phyloP scores from a whole-genome alignment of 2,888 invertebrate species.

The Drosophila dives region DNA sequence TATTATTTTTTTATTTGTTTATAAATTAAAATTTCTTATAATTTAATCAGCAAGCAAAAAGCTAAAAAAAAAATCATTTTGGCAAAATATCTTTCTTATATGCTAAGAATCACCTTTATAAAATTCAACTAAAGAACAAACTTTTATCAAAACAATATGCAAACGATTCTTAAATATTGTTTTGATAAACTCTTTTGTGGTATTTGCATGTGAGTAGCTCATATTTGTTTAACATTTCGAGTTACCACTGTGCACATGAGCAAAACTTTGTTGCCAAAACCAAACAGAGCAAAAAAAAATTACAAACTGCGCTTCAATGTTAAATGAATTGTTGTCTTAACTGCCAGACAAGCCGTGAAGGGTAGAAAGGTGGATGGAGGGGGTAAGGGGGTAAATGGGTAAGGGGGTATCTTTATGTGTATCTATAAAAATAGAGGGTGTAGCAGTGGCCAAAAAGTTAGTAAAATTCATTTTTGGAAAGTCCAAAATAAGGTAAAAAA shows the following conservation, averaged over 20 bases:
- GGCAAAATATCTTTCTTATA: no score
- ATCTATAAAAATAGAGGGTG: constrained; percentile 46
- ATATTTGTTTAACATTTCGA: background rate
- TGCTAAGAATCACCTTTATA: no score
- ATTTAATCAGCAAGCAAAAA: no score
- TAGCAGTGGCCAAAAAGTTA: constrained; percentile 62
- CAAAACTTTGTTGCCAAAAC: constrained; percentile 55
- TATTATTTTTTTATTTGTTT: no score
- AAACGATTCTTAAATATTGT: background rate
- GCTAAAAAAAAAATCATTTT: no score
- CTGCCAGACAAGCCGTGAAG: constrained; percentile 53
- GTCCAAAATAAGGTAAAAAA: constrained; percentile 63
- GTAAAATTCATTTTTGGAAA: constrained; percentile 73
- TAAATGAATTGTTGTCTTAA: constrained; percentile 80
- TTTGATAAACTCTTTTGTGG: background rate
- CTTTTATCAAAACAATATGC: background rate
- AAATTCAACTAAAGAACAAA: background rate
- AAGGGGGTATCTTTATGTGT: constrained; percentile 5
- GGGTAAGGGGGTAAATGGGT: background rate
- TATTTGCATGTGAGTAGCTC: background rate
- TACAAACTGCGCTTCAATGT: constrained; percentile 68
- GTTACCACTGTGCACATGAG: constrained; percentile 61
- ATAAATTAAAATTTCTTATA: no score
- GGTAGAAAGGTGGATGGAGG: fast-evolving
- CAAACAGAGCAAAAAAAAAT: constrained; percentile 10